phyloP scores from a whole-genome alignment of 1,140 invertebrate species.

The Heterodera carotae region DNA sequence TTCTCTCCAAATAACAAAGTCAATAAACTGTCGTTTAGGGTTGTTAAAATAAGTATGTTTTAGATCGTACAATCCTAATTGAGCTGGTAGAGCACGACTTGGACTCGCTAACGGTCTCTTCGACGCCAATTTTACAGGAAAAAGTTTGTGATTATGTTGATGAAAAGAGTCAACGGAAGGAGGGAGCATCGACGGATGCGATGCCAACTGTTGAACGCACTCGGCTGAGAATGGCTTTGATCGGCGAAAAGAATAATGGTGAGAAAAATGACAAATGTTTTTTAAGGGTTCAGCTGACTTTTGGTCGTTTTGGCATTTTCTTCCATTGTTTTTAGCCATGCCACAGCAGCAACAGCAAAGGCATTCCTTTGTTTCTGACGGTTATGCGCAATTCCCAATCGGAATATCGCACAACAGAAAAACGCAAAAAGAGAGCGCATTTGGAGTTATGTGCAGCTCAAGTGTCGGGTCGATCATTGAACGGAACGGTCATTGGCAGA shows the following conservation, averaged over 20 bases:
- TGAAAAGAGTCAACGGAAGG: not conserved
- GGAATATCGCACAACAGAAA: not conserved
- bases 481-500: not conserved
- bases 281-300: no score
- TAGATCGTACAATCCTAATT: constrained; percentile 44
- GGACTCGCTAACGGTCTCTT: not conserved
- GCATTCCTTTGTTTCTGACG: not conserved
- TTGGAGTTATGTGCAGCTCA: not conserved
- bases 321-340: not conserved
- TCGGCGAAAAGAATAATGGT: no score
- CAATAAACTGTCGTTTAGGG: not conserved
- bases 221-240: no score
- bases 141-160: constrained; percentile 3
- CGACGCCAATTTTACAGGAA: not conserved
- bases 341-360: not conserved
- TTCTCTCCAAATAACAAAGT: constrained; percentile 24
- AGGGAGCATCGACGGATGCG: not conserved
- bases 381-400: not conserved
- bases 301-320: not conserved
- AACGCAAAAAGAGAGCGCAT: not conserved
- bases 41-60: constrained; percentile 11
- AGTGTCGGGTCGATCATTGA: constrained; percentile 8
- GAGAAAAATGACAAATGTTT: no score
- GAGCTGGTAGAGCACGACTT: constrained; percentile 39
- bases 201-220: not conserved